A percentile compares a stretch with the other conserved stretches of the same genome.
Conservation (phyloP, 2,797 vertebrate genomes). For the Sternotherus odoratus region DNA sequence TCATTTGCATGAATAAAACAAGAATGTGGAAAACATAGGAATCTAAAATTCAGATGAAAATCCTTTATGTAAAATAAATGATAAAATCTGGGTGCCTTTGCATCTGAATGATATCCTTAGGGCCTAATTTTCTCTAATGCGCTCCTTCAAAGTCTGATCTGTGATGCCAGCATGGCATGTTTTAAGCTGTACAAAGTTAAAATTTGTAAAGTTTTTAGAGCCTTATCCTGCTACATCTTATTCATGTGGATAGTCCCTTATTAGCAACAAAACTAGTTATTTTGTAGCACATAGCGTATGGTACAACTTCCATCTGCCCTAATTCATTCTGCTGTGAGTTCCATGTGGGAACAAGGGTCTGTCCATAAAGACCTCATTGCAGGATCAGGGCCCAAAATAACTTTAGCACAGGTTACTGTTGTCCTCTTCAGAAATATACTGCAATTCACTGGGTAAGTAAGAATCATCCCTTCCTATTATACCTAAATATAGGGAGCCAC, state of each 20-base stretch:
- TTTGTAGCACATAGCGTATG: background rate
- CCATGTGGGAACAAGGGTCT: background rate
- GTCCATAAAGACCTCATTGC: background rate
- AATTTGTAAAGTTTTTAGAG: background rate
- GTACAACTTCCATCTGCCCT: background rate
- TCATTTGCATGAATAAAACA: conserved; percentile 63
- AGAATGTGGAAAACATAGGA: conserved; percentile 50
- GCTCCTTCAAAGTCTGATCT: conserved; percentile 40
- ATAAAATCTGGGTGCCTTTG: conserved; percentile 53
- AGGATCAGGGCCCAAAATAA: no score
- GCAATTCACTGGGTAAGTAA: background rate
- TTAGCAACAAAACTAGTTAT: background rate
- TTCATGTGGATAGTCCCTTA: background rate
- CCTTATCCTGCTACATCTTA: background rate
- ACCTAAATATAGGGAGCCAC: background rate
- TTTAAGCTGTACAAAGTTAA: background rate
- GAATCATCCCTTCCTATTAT: background rate
- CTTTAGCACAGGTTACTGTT: background rate
- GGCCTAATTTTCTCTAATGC: conserved; percentile 36
- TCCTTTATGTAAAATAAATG: conserved; percentile 54
- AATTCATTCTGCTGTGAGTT: background rate
- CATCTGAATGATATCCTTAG: conserved; percentile 62
- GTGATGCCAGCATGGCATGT: background rate
- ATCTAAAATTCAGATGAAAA: conserved; percentile 70
- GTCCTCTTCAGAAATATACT: background rate